Conservation (phyloP, 2,797 vertebrate genomes). For the Lates japonicus region DNA sequence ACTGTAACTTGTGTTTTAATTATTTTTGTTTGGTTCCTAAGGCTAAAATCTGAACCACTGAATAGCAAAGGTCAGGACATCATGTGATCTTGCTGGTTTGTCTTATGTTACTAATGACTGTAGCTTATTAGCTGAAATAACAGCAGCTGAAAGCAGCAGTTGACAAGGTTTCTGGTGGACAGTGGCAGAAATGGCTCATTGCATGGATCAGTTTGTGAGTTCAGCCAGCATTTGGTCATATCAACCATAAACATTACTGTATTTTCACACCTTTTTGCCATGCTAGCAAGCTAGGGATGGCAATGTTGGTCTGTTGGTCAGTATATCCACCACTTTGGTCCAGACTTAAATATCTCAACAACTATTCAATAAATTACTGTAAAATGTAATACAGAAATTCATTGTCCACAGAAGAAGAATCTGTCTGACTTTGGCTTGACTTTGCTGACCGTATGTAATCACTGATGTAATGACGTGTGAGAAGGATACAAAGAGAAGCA, state of each 20-base stretch:
- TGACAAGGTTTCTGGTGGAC: background rate
- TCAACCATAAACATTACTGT: background rate
- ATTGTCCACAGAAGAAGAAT: background rate
- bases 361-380: background rate
- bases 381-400: background rate
- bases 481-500: no score
- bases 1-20: slow-evolving; percentile 1
- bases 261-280: background rate
- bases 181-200: slow-evolving; percentile 23
- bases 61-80: background rate
- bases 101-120: background rate
- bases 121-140: slow-evolving; percentile 15
- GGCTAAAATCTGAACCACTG: background rate
- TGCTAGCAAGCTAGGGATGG: background rate
- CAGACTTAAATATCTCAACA: background rate
- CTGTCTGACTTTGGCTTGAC: background rate
- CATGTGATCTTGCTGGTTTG: background rate
- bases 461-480: no score
- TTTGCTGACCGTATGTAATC: no score
- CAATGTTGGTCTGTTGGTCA: background rate
- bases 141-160: slow-evolving; percentile 4
- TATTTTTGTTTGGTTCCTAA: background rate
- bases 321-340: background rate
- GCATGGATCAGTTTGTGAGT: slow-evolving; percentile 4
- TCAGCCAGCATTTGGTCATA: slow-evolving; percentile 11